phyloP scores from a whole-genome alignment of 2,888 invertebrate species.

The Tricholauxania praeusta region DNA sequence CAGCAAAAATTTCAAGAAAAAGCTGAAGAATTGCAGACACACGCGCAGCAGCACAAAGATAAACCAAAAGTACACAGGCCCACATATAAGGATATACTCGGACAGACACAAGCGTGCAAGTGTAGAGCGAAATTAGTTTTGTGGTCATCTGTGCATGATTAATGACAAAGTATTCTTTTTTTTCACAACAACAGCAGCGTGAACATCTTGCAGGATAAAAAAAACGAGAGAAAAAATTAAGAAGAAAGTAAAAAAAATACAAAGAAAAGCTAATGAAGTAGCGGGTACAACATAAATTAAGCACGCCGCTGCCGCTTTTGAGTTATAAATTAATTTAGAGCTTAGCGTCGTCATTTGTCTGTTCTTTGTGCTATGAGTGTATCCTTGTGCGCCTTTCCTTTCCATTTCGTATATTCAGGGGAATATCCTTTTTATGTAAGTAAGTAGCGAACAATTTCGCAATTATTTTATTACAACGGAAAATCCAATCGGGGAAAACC shows the following conservation, averaged over 20 bases:
- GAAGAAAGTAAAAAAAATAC: background rate
- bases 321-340: slow-evolving; percentile 31
- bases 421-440: background rate
- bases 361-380: background rate
- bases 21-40: slow-evolving; percentile 37
- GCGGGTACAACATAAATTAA: slow-evolving; percentile 27
- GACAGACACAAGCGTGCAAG: slow-evolving; percentile 19
- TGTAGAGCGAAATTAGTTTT: slow-evolving; percentile 48
- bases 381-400: background rate
- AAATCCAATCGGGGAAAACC: slow-evolving; percentile 14
- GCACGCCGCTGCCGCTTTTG: background rate
- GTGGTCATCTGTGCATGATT: slow-evolving; percentile 52
- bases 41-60: background rate
- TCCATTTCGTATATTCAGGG: background rate
- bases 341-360: background rate
- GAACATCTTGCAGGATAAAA: background rate
- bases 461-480: background rate
- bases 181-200: background rate
- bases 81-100: slow-evolving; percentile 10
- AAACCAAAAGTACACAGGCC: too few relatives aligned
- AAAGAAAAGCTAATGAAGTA: slow-evolving; percentile 10
- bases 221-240: background rate
- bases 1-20: slow-evolving; percentile 23
- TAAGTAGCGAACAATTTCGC: background rate
- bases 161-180: slow-evolving; percentile 40